Percentiles rank a stretch among this genome's conserved stretches.
Conservation (phyloP, 1,140 invertebrate genomes). For the Leucophenga varia region DNA sequence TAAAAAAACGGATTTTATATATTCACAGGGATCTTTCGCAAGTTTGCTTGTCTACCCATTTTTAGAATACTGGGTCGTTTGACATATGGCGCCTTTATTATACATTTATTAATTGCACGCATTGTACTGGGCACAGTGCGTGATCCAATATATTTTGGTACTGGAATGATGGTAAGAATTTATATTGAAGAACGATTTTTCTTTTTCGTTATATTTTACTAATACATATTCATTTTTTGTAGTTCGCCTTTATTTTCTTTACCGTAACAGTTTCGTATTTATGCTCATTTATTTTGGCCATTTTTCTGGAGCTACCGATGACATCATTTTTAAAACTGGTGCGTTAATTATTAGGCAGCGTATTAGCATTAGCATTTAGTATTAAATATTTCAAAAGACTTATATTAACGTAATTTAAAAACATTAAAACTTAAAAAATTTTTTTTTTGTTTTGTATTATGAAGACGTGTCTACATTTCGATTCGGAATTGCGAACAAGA, state of each 20-base stretch:
- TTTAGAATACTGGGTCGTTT: slow-evolving; percentile 48
- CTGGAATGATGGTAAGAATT: slow-evolving; percentile 39
- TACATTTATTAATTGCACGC: slow-evolving; percentile 41
- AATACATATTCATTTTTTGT: no score
- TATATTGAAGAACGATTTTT: background rate
- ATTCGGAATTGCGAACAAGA: no score
- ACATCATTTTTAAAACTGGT: slow-evolving; percentile 60
- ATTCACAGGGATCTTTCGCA: slow-evolving; percentile 41
- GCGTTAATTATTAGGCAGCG: slow-evolving; percentile 20
- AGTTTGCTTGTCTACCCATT: slow-evolving; percentile 42
- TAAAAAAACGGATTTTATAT: background rate
- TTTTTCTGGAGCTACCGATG: slow-evolving; percentile 58
- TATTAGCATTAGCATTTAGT: no score
- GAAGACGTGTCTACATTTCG: no score
- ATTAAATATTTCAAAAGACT: slow-evolving; percentile 13
- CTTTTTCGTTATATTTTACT: no score
- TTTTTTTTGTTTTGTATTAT: no score
- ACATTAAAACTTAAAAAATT: slow-evolving; percentile 19
- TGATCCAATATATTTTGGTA: slow-evolving; percentile 42
- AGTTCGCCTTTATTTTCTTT: slow-evolving; percentile 49
- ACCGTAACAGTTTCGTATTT: slow-evolving; percentile 42
- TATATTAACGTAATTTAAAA: background rate
- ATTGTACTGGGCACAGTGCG: slow-evolving; percentile 40
- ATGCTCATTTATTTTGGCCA: slow-evolving; percentile 42
- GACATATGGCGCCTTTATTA: slow-evolving; percentile 47